phyloP scores from a whole-genome alignment of 2,797 vertebrate genomes.

The Thalassophryne amazonica region DNA sequence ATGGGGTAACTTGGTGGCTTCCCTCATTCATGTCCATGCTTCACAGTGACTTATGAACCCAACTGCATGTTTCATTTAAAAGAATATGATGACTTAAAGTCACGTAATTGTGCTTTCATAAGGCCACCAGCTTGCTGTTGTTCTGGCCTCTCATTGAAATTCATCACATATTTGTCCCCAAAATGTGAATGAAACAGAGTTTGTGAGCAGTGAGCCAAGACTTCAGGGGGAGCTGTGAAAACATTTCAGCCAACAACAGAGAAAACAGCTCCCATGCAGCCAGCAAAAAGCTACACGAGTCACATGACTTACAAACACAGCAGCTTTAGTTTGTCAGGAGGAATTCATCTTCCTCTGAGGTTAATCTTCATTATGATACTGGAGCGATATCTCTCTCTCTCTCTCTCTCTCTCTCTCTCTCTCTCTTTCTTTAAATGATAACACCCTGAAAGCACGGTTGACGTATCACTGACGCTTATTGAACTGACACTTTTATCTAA shows the following conservation, averaged over 20 bases:
- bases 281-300: no score
- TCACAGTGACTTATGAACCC: no score
- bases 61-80: no score
- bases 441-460: conserved; percentile 1
- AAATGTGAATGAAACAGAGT: conserved; percentile 42
- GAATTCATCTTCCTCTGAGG: conserved; percentile 9
- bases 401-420: conserved; percentile 4
- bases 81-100: no score
- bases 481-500: conserved; percentile 63
- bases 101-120: no score
- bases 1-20: no score
- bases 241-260: conserved; percentile 52
- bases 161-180: conserved; percentile 23
- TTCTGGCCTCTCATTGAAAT: conserved; percentile 9
- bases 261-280: conserved; percentile 36
- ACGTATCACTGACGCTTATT: conserved; percentile 47
- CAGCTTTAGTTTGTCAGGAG: not conserved
- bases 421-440: conserved; percentile 1
- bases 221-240: conserved; percentile 46
- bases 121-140: no score
- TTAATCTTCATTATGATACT: conserved; percentile 42
- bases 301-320: no score
- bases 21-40: no score
- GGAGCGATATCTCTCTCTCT: no score
- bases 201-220: conserved; percentile 8